phyloP scores from a whole-genome alignment of 2,113 vertebrate genomes.

The Sebastes fasciatus region DNA sequence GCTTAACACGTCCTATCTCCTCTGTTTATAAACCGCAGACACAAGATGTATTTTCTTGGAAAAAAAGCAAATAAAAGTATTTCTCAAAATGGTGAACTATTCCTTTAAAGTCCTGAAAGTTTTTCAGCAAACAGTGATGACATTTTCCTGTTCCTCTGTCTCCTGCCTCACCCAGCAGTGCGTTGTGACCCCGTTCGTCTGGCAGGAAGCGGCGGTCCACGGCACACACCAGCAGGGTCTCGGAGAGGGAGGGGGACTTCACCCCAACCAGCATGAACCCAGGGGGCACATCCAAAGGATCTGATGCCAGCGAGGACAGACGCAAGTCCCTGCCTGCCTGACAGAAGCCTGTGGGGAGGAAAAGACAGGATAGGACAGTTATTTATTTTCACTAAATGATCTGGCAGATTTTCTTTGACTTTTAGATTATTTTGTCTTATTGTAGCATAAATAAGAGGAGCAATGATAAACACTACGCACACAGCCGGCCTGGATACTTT shows the following conservation, averaged over 20 bases:
- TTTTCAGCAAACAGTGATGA: not conserved
- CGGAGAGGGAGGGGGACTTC: conserved; percentile 90
- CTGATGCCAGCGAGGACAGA: conserved; percentile 88
- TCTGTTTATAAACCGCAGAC: not conserved
- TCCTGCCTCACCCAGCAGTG: conserved; percentile 90
- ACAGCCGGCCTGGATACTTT: not conserved
- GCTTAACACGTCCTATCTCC: not conserved
- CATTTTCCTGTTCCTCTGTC: conserved; percentile 7
- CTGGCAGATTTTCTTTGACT: not conserved
- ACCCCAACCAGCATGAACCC: conserved; percentile 94
- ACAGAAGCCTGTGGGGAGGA: conserved; percentile 87
- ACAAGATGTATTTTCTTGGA: not conserved
- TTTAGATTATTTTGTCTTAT: not conserved
- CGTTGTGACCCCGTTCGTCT: conserved; percentile 92
- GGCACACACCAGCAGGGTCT: conserved; percentile 93
- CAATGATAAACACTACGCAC: not conserved
- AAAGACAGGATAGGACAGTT: not conserved
- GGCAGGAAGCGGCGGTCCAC: conserved; percentile 96
- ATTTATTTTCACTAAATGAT: conserved; percentile 10
- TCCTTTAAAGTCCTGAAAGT: not conserved
- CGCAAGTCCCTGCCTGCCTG: conserved; percentile 95
- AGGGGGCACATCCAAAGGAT: conserved; percentile 89
- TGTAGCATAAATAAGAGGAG: not conserved
- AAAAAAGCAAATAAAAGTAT: not conserved
- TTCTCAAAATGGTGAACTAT: not conserved